Evolutionary conservation across 2,888 invertebrate genomes (phyloP).

Genomic region (Pegoplata infirma): DNA sequence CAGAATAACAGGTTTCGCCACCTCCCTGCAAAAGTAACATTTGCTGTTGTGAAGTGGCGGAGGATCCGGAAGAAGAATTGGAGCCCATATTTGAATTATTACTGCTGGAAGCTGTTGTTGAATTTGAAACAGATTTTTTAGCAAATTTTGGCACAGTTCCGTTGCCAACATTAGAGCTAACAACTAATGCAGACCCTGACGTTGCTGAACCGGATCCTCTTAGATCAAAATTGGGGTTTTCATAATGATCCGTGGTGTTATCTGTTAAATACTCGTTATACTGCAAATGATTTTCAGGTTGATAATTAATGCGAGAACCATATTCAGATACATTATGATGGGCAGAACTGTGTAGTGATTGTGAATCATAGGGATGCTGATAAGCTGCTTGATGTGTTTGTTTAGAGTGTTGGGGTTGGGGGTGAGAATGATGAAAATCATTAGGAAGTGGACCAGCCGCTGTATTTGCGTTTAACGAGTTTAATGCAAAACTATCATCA

Average conservation of each 20-base stretch:
- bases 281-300: constrained; percentile 63
- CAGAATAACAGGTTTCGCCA: constrained; percentile 76
- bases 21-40: constrained; percentile 68
- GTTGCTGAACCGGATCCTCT: constrained; percentile 58
- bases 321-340: constrained; percentile 64
- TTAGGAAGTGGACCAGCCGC: constrained; percentile 26
- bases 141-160: constrained; percentile 63
- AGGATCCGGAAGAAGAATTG: constrained; percentile 66
- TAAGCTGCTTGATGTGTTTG: constrained; percentile 73
- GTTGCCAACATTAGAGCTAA: constrained; percentile 35
- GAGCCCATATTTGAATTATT: constrained; percentile 54
- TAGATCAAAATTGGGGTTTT: constrained; percentile 78
- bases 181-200: constrained; percentile 53
- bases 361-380: constrained; percentile 76
- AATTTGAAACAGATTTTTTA: constrained; percentile 64
- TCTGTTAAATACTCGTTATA: constrained; percentile 74
- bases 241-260: constrained; percentile 76
- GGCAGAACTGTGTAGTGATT: constrained; percentile 70
- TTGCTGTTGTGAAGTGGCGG: constrained; percentile 71
- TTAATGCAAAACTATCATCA: constrained; percentile 82
- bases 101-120: constrained; percentile 65
- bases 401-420: constrained; percentile 56
- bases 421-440: constrained; percentile 18
- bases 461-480: constrained; percentile 74
- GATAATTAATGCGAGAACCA: constrained; percentile 58